Percentiles rank a stretch among this genome's conserved stretches.
Evolutionary conservation across 2,797 vertebrate genomes (phyloP).

Genomic region (Muraenolepis orangiensis): DNA sequence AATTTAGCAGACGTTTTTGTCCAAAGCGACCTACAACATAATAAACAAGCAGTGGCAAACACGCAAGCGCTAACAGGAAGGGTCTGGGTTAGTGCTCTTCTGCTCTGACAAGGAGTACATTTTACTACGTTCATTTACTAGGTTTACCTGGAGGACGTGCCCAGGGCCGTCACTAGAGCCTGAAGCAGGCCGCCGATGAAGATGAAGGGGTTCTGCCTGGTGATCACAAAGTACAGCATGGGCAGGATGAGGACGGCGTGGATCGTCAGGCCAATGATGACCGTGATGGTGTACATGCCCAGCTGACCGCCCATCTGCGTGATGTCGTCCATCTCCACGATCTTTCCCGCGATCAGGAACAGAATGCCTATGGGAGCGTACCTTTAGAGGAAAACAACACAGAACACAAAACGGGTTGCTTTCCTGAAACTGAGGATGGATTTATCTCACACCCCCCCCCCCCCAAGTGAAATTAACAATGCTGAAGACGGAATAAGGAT

Average conservation of each 20-base stretch:
- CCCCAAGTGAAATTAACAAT: not conserved
- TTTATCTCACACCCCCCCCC: too few relatives aligned
- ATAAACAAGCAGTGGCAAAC: too few relatives aligned
- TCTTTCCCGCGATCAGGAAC: constrained; percentile 96
- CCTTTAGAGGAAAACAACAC: constrained; percentile 79
- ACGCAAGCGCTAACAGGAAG: too few relatives aligned
- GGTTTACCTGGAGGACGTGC: constrained; percentile 91
- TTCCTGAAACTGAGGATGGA: not conserved
- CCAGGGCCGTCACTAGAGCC: constrained; percentile 90
- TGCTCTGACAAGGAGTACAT: too few relatives aligned
- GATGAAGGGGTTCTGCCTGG: constrained; percentile 89
- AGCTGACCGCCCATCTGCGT: constrained; percentile 93
- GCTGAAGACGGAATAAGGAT: not conserved
- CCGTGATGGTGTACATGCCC: constrained; percentile 95
- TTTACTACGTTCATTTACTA: too few relatives aligned
- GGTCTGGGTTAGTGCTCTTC: too few relatives aligned
- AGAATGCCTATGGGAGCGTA: constrained; percentile 94
- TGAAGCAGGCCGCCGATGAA: constrained; percentile 93
- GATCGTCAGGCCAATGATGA: constrained; percentile 89
- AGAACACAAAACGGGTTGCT: constrained; percentile 9
- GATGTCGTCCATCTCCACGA: constrained; percentile 97
- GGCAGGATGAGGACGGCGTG: constrained; percentile 88
- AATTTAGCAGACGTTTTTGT: too few relatives aligned
- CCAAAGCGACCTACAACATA: too few relatives aligned
- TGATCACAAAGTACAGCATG: constrained; percentile 89